phyloP scores from a whole-genome alignment of 2,113 vertebrate species.

The Odontophorus gujanensis region DNA sequence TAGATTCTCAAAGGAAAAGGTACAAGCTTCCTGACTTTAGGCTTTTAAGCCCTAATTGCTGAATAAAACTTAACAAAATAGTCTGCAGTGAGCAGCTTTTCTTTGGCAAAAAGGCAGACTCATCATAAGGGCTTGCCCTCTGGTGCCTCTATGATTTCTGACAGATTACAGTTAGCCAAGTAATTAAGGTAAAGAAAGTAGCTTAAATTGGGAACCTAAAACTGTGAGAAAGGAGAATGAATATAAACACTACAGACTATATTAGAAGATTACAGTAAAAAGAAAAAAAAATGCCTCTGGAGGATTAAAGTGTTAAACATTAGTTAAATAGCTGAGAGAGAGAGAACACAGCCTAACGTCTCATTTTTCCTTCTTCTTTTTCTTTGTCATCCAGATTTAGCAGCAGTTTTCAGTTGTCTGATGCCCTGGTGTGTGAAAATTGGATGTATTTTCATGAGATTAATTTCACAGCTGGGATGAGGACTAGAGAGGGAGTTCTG shows the following conservation, averaged over 20 bases:
- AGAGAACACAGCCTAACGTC: background rate
- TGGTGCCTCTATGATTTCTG: background rate
- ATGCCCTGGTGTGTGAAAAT: background rate
- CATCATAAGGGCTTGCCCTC: background rate
- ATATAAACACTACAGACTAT: constrained; percentile 8
- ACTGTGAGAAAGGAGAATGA: background rate
- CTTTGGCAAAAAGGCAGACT: background rate
- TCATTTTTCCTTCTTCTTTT: background rate
- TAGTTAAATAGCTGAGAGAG: constrained; percentile 22
- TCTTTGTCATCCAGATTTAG: constrained; percentile 34
- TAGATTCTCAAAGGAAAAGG: background rate
- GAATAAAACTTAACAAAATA: background rate
- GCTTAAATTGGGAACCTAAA: constrained; percentile 48
- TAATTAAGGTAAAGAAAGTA: constrained; percentile 39
- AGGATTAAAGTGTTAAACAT: constrained; percentile 59
- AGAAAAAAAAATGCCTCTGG: background rate
- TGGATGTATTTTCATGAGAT: constrained; percentile 28
- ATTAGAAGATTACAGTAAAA: constrained; percentile 29
- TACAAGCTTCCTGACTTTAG: background rate
- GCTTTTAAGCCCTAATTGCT: background rate
- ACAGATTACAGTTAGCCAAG: constrained; percentile 39
- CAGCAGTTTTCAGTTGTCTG: background rate
- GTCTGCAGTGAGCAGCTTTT: background rate
- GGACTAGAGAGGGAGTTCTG: background rate
- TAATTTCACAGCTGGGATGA: background rate